Conservation (phyloP, 2,113 vertebrate genomes). For the Chloropsis hardwickii region DNA sequence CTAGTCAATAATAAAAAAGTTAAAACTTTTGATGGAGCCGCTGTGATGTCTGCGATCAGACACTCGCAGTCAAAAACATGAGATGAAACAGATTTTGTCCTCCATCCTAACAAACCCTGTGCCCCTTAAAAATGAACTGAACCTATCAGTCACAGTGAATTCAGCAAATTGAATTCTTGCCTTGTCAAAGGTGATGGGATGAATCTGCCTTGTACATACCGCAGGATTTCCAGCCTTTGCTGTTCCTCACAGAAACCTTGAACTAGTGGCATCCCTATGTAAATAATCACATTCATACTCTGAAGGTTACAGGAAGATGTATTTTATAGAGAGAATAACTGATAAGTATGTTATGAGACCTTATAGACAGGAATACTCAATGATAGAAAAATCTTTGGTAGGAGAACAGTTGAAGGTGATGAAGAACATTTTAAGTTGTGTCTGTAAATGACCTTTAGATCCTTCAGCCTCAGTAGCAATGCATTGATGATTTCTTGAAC, state of each 20-base stretch:
- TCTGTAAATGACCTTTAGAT: not conserved
- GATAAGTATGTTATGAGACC: not conserved
- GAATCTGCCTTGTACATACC: not conserved
- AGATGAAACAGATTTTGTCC: conserved; percentile 2
- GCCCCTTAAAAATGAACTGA: not conserved
- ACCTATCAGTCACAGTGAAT: not conserved
- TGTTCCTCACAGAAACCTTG: not conserved
- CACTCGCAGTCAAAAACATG: not conserved
- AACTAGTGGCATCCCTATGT: not conserved
- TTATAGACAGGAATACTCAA: not conserved
- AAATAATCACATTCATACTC: not conserved
- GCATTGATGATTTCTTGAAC: not conserved
- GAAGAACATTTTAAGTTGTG: not conserved
- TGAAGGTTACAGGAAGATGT: not conserved
- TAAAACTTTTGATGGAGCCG: conserved; percentile 18
- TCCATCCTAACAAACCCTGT: not conserved
- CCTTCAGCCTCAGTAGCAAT: not conserved
- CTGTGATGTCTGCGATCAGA: conserved; percentile 1
- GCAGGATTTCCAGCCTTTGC: not conserved
- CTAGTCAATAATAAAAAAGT: not conserved
- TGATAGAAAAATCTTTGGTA: not conserved
- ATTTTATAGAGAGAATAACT: not conserved
- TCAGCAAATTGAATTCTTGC: not conserved
- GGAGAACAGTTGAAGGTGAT: not conserved
- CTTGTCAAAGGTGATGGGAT: not conserved